Evolutionary conservation across 2,797 vertebrate species (phyloP).

Genomic region (Champsocephalus esox): DNA sequence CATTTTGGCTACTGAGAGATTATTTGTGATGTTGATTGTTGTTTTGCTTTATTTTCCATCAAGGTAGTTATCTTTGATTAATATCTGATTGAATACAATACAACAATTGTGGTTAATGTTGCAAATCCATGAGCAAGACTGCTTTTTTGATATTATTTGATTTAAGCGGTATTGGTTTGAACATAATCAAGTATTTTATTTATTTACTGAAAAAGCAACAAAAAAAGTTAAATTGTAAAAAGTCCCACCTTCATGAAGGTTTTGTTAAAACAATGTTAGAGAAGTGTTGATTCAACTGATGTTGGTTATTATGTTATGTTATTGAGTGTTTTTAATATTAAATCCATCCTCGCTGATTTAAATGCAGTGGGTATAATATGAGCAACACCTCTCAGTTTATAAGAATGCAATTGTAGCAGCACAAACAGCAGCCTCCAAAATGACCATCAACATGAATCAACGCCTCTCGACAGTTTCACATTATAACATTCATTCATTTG

Average conservation of each 20-base stretch:
- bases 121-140: background rate
- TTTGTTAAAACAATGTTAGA: background rate
- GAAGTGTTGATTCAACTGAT: background rate
- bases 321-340: slow-evolving; percentile 14
- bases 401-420: background rate
- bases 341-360: background rate
- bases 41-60: background rate
- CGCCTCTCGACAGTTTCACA: slow-evolving; percentile 3
- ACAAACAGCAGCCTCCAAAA: slow-evolving; percentile 7
- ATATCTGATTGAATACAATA: slow-evolving; percentile 4
- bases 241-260: background rate
- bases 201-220: slow-evolving; percentile 1
- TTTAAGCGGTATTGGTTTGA: slow-evolving; percentile 2
- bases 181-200: slow-evolving; percentile 12
- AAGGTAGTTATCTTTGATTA: background rate
- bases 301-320: slow-evolving; percentile 4
- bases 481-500: background rate
- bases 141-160: slow-evolving; percentile 8
- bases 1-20: background rate
- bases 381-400: slow-evolving; percentile 5
- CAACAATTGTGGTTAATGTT: background rate
- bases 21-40: background rate
- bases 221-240: background rate
- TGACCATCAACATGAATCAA: background rate
- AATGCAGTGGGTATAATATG: background rate